phyloP scores from a whole-genome alignment of 2,113 vertebrate genomes.

The Ursus arctos region DNA sequence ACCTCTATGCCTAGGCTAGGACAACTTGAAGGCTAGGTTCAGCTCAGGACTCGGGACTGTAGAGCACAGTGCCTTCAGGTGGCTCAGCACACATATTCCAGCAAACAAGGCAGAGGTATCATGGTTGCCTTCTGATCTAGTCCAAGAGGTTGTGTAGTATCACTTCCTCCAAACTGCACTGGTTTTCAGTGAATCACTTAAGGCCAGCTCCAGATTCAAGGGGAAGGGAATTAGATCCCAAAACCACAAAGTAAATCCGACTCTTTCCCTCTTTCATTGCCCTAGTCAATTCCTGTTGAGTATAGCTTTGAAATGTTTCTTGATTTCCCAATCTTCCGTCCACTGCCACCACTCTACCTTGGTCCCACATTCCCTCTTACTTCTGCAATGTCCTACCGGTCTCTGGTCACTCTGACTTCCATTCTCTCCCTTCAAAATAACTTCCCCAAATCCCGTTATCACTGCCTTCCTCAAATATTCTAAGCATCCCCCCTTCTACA shows the following conservation, averaged over 20 bases:
- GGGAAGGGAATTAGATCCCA: neutral
- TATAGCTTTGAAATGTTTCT: neutral
- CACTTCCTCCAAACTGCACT: neutral
- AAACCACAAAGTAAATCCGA: neutral
- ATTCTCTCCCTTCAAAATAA: neutral
- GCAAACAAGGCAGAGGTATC: neutral
- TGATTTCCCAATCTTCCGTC: neutral
- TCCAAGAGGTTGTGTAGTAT: neutral
- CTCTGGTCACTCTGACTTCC: neutral
- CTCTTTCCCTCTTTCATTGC: neutral
- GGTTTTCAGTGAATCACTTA: neutral
- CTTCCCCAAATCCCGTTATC: neutral
- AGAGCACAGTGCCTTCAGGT: neutral
- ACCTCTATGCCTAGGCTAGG: neutral
- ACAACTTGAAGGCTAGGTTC: neutral
- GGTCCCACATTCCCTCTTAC: neutral
- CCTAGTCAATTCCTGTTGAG: neutral
- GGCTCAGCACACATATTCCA: neutral
- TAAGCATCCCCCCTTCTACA: neutral
- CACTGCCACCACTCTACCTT: too few species aligned
- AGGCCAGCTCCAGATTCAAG: neutral
- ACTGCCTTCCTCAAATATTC: neutral
- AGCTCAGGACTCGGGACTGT: neutral
- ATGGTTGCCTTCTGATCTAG: neutral
- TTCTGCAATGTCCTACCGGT: neutral